Conservation (phyloP, 2,888 invertebrate genomes). For the Ephialtes manifestator region DNA sequence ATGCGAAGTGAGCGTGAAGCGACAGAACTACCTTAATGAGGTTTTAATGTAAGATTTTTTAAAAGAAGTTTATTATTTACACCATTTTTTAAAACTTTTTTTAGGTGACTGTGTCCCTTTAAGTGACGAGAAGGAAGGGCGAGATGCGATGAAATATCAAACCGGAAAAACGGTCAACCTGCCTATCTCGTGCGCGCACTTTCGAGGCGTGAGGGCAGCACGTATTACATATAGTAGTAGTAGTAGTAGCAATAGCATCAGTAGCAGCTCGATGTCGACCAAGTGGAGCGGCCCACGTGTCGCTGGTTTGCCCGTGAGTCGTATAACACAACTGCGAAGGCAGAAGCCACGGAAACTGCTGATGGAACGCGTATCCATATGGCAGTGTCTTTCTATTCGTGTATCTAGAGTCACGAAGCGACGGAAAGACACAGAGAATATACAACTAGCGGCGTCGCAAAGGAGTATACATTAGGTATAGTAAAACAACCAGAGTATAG, state of each 20-base stretch:
- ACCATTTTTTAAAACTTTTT: too few relatives aligned
- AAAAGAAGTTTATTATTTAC: too few relatives aligned
- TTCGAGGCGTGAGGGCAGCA: neutral
- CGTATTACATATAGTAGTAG: neutral
- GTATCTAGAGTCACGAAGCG: constrained; percentile 54
- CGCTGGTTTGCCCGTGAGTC: neutral
- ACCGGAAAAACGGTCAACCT: neutral
- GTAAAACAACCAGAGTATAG: neutral
- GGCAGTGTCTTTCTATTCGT: constrained; percentile 65
- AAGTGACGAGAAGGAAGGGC: neutral
- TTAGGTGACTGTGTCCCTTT: too few relatives aligned
- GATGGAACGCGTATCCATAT: neutral
- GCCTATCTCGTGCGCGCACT: neutral
- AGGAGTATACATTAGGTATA: neutral
- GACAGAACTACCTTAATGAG: too few relatives aligned
- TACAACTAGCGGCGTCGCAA: neutral
- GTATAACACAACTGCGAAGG: neutral
- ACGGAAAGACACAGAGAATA: constrained; percentile 10
- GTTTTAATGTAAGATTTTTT: too few relatives aligned
- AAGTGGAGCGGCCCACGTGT: constrained; percentile 22
- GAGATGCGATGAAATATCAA: neutral
- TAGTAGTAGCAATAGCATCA: neutral
- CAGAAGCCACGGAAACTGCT: constrained; percentile 1
- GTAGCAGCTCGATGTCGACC: neutral
- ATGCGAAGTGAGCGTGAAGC: too few relatives aligned